A percentile compares a stretch with the other conserved stretches of the same genome.
Evolutionary conservation across 2,888 invertebrate species (phyloP).

Genomic region (Tillus elongatus): DNA sequence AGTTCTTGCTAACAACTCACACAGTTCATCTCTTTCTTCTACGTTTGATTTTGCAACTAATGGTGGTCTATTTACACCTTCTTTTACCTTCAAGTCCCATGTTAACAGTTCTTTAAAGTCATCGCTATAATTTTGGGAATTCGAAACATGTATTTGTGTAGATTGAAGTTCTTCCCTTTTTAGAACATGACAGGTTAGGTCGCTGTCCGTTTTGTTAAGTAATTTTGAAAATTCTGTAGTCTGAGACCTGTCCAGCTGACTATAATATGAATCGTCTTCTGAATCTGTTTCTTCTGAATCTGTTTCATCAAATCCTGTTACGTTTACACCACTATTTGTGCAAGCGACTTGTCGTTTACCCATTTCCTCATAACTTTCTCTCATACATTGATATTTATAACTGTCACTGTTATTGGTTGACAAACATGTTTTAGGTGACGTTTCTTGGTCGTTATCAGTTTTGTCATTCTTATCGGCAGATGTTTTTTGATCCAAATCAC

Average conservation of each 20-base stretch:
- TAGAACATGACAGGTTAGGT: neutral
- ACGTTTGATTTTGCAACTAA: neutral
- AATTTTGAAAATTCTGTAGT: neutral
- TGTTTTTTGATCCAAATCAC: too few species aligned
- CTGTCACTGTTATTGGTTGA: too few species aligned
- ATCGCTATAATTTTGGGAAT: slow-evolving; percentile 8
- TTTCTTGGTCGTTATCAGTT: too few species aligned
- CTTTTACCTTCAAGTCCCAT: slow-evolving; percentile 30
- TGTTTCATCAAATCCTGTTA: too few species aligned
- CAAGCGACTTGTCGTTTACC: too few species aligned
- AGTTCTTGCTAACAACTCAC: slow-evolving; percentile 18
- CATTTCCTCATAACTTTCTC: too few species aligned
- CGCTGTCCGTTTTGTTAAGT: neutral
- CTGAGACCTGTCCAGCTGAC: neutral
- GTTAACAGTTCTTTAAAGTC: slow-evolving; percentile 32
- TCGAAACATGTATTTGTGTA: neutral
- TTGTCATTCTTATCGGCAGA: too few species aligned
- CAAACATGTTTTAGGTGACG: too few species aligned
- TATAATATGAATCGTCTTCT: slow-evolving; percentile 8
- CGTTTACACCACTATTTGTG: too few species aligned
- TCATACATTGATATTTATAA: too few species aligned
- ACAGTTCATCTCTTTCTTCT: slow-evolving; percentile 20
- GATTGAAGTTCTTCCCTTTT: slow-evolving; percentile 2
- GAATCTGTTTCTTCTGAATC: slow-evolving; percentile 14
- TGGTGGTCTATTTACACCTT: slow-evolving; percentile 12